Conservation (phyloP, 92 coral and sea anemone species). For the Paragorgia papillata region DNA sequence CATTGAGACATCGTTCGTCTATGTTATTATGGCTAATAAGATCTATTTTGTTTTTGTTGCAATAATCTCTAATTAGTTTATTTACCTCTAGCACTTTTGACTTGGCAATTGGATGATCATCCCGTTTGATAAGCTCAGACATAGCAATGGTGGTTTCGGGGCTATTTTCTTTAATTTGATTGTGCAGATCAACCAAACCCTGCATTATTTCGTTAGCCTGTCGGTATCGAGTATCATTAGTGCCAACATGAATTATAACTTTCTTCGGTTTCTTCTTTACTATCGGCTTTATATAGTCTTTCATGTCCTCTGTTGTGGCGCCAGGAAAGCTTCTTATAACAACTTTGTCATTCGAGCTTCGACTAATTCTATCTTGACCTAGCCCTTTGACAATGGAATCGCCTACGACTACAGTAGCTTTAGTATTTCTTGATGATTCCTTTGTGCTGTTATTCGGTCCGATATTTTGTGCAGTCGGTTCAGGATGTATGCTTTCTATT, state of each 20-base stretch:
- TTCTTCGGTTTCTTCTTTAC: not conserved
- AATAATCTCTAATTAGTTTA: not conserved
- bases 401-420: too few relatives aligned
- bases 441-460: too few relatives aligned
- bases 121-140: not conserved
- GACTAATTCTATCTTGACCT: too few relatives aligned
- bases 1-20: not conserved
- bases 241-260: not conserved
- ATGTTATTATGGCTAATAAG: not conserved
- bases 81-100: not conserved
- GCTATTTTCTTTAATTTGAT: not conserved
- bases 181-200: not conserved
- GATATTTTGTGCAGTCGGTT: too few relatives aligned
- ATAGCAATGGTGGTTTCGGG: not conserved
- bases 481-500: too few relatives aligned
- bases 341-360: too few relatives aligned
- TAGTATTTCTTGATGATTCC: too few relatives aligned
- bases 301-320: not conserved
- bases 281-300: not conserved
- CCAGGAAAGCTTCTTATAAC: not conserved
- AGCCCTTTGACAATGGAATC: too few relatives aligned
- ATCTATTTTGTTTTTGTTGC: not conserved
- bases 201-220: not conserved
- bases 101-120: conserved; percentile 1
- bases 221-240: not conserved